Conservation (phyloP, 2,797 vertebrate species). For the Epinephelus coioides region DNA sequence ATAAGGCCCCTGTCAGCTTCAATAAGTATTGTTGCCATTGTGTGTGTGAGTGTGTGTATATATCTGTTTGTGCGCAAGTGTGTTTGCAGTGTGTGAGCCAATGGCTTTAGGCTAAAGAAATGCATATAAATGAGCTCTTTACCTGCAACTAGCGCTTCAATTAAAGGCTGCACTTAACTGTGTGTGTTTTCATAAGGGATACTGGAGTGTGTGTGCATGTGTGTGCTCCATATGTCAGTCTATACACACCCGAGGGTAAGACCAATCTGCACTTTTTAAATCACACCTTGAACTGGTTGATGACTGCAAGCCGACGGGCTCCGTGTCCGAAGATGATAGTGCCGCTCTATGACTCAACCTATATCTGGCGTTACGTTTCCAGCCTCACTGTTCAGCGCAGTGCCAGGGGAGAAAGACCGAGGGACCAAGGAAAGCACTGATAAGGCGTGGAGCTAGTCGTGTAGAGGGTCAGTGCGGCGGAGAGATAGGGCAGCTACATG, state of each 20-base stretch:
- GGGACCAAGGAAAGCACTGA: conserved; percentile 64
- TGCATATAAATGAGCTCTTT: conserved; percentile 77
- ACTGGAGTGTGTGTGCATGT: conserved; percentile 25
- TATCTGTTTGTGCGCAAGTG: conserved; percentile 29
- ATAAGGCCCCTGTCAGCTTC: conserved; percentile 79
- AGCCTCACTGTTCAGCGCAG: conserved; percentile 32
- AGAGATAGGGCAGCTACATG: conserved; percentile 78
- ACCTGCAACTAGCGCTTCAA: conserved; percentile 72
- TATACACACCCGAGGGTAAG: conserved; percentile 39
- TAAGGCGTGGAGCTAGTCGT: conserved; percentile 68
- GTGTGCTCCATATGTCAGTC: conserved; percentile 39
- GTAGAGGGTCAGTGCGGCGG: conserved; percentile 76
- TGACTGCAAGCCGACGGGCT: conserved; percentile 63
- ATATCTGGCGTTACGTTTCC: conserved; percentile 63
- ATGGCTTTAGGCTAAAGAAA: conserved; percentile 67
- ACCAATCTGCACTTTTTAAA: conserved; percentile 53
- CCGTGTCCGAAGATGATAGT: conserved; percentile 77
- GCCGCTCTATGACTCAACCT: conserved; percentile 74
- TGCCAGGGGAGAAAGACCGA: conserved; percentile 50
- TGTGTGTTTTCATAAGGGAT: conserved; percentile 26
- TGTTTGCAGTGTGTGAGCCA: conserved; percentile 18
- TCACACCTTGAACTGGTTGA: conserved; percentile 65
- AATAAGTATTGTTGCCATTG: conserved; percentile 81
- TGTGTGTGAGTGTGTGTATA: conserved; percentile 40
- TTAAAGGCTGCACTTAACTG: conserved; percentile 61